These are phyloP conservation scores for Cyprinodon diabolis DNA, from an alignment of 2,797 vertebrate genomes.

Conservation along the genomic window DNA sequence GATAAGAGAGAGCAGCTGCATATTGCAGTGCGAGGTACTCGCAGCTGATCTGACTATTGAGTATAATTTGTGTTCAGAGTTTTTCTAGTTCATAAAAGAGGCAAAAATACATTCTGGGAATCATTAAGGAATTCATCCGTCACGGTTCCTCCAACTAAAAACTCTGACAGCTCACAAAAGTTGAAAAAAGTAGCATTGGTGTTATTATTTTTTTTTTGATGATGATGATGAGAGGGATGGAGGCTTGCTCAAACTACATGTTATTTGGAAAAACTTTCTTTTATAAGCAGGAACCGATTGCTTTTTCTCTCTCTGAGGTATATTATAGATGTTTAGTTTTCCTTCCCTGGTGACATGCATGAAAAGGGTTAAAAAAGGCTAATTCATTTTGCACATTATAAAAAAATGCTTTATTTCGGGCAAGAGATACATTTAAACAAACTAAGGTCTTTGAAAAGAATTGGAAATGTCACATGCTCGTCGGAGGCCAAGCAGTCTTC, in stretches of 20 bases:
- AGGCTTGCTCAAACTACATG: not conserved
- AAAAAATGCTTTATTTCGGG: not conserved
- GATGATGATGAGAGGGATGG: not conserved
- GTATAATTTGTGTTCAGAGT: not conserved
- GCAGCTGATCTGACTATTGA: not conserved
- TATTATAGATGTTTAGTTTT: not conserved
- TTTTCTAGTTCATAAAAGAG: not conserved
- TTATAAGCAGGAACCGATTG: not conserved
- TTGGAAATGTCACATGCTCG: too few species aligned
- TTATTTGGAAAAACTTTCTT: not conserved
- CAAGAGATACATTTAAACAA: not conserved
- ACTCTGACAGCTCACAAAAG: not conserved
- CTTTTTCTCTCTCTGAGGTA: not conserved
- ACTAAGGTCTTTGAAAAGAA: not conserved
- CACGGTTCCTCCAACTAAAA: not conserved
- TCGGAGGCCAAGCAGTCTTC: not conserved
- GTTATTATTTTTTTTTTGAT: not conserved
- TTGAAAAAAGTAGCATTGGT: not conserved
- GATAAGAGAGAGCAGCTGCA: not conserved
- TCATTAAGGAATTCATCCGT: conserved; percentile 3
- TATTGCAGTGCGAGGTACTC: not conserved
- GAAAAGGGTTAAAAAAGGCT: not conserved
- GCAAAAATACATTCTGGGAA: not conserved
- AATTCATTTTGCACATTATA: not conserved
- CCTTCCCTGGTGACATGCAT: not conserved